Evolutionary conservation across 2,113 vertebrate genomes (phyloP), one percentile per base, ranked within the genome.

Genomic region (Coptodon bakossiorum): DNA sequence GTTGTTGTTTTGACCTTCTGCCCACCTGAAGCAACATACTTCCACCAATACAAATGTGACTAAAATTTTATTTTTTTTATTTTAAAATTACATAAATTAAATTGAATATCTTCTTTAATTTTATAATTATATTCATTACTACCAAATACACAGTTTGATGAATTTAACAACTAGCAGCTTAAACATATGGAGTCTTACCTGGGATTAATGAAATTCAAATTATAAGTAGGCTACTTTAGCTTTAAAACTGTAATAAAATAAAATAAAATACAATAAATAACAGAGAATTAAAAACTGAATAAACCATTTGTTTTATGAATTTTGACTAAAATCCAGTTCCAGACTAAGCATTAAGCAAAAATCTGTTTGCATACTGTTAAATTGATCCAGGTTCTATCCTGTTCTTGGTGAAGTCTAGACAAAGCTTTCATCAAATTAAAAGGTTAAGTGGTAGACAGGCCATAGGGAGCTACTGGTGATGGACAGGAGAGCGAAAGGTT

Each of bases 261-360:
- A 7, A 56, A 56, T 27, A 8, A 57, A 57, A 57, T 8, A 10
- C 22, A 36, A 19, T 2, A 63, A 63, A 63, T 6, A 63, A 34
- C 7, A 34, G 4, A 57, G 0, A 57, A 57, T 19, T 4, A 5
- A 63, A 36, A 63, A 19, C 11, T 2, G 1, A 68, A 40, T 68
- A 22, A 40, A 38, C 10, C 0, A 68, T 38, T 68, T 68, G 9
- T 22, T 40, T 0, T 40, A 22, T 68, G 0, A 22, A 40, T 40
- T 3, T 68, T 0, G 31, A 66, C 31, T 36, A 66, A 66, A 66
- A 12, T 66, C 16, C 19, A 66, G 0, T 66, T n/a, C 31, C 63
- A 68, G 59, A 63, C 6, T 63, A 0, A 63, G 59, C 6, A 63
- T 19, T 34, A 68, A 68, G 11, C 19, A 68, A 2, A 36, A 31